A percentile compares a stretch with the other conserved stretches of the same genome.
Conservation (phyloP, 2,113 vertebrate genomes). For the Falcunculus frontatus region DNA sequence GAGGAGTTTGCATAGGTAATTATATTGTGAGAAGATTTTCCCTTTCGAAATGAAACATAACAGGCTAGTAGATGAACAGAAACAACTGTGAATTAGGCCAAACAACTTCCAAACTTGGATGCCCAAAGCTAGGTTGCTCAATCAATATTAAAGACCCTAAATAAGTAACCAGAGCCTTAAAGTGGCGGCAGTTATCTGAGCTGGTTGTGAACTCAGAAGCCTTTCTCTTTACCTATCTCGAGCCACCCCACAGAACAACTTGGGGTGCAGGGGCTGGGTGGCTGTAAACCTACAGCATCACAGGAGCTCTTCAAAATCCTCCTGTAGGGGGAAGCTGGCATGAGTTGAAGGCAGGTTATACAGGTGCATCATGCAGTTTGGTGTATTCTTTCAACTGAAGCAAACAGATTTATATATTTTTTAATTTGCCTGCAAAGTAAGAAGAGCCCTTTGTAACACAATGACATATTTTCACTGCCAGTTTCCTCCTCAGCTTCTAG, state of each 20-base stretch:
- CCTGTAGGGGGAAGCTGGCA: neutral
- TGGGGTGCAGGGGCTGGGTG: neutral
- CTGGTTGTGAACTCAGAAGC: neutral
- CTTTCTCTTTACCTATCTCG: neutral
- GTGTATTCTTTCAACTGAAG: neutral
- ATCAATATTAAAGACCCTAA: neutral
- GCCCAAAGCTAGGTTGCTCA: neutral
- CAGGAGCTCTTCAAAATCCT: neutral
- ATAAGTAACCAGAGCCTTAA: neutral
- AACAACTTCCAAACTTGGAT: neutral
- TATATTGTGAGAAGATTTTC: neutral
- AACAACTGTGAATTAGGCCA: neutral
- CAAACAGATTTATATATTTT: neutral
- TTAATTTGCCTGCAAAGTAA: neutral
- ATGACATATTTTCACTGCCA: conserved; percentile 10
- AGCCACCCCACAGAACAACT: neutral
- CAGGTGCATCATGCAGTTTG: neutral
- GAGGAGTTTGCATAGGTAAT: neutral
- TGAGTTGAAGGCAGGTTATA: neutral
- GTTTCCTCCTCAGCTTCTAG: conserved; percentile 6
- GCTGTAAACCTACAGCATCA: neutral
- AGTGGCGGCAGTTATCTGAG: neutral
- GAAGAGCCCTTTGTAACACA: neutral
- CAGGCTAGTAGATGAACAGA: neutral
- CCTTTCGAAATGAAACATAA: neutral